Conservation (phyloP, 2,888 invertebrate genomes). For the Podabrus alpinus region DNA sequence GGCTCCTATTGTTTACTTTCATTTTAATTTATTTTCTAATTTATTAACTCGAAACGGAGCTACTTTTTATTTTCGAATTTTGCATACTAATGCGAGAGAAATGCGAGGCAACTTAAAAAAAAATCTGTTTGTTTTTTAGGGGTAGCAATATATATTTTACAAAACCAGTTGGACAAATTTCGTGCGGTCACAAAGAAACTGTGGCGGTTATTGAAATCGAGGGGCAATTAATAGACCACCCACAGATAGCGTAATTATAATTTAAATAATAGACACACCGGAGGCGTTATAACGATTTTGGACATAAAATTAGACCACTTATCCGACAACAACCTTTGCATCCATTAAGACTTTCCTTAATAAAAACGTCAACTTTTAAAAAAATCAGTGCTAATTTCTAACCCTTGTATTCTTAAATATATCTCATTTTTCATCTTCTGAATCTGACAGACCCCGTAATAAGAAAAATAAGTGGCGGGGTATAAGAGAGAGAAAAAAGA, state of each 20-base stretch:
- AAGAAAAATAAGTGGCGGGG: conserved; percentile 32
- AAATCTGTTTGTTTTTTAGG: background rate
- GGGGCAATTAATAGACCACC: conserved; percentile 11
- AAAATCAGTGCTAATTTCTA: conserved; percentile 33
- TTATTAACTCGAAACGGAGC: background rate
- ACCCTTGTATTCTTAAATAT: conserved; percentile 31
- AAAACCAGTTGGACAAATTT: background rate
- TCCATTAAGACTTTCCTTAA: too few species aligned
- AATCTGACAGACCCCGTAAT: conserved; percentile 33
- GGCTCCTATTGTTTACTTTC: background rate
- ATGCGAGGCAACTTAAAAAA: background rate
- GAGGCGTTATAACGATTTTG: conserved; percentile 4
- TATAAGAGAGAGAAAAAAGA: conserved; percentile 23
- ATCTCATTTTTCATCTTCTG: conserved; percentile 35
- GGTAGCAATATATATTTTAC: background rate
- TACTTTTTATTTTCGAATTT: background rate
- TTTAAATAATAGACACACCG: conserved; percentile 5
- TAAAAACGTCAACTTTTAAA: conserved; percentile 3
- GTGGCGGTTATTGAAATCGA: conserved; percentile 10
- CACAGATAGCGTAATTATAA: conserved; percentile 7
- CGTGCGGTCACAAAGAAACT: conserved; percentile 15
- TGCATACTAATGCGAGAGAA: background rate
- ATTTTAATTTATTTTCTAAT: background rate
- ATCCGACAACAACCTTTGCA: too few species aligned
- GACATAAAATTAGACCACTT: conserved; percentile 5